A percentile compares a stretch with the other conserved stretches of the same genome.
Evolutionary conservation across 2,113 vertebrate species (phyloP).

Genomic region (Menidia beryllina): DNA sequence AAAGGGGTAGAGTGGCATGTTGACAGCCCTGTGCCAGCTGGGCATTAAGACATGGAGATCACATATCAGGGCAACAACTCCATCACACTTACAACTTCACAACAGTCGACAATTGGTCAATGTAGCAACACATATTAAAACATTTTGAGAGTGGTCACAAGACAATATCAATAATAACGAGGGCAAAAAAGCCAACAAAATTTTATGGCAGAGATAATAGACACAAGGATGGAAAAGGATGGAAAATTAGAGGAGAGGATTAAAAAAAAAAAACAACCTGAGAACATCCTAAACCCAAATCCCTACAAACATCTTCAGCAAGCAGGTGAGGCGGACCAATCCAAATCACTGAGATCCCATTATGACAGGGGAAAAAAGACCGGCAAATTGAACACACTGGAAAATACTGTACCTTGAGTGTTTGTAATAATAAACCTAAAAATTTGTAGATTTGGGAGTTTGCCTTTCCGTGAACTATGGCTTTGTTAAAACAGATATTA

Average conservation of each 20-base stretch:
- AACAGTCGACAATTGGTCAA: constrained; percentile 55
- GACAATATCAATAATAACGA: constrained; percentile 23
- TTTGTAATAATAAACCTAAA: no score
- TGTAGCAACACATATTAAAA: constrained; percentile 61
- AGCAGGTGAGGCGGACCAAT: constrained; percentile 61
- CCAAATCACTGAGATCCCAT: constrained; percentile 67
- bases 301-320: constrained; percentile 66
- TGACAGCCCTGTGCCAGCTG: constrained; percentile 60
- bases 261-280: constrained; percentile 51
- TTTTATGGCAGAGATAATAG: constrained; percentile 13
- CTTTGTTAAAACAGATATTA: constrained; percentile 27
- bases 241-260: constrained; percentile 53
- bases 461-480: constrained; percentile 3
- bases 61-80: constrained; percentile 49
- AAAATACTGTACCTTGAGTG: constrained; percentile 10
- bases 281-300: constrained; percentile 68
- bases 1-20: constrained; percentile 39
- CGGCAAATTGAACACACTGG: constrained; percentile 53
- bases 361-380: constrained; percentile 64
- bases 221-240: constrained; percentile 50
- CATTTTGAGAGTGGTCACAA: constrained; percentile 53
- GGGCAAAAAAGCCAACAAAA: neutral
- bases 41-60: constrained; percentile 48
- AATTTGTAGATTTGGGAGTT: constrained; percentile 1
- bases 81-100: constrained; percentile 66